These are phyloP conservation scores for Chaetura pelagica DNA, from an alignment of 2,113 vertebrate species.

Conservation along the genomic window DNA sequence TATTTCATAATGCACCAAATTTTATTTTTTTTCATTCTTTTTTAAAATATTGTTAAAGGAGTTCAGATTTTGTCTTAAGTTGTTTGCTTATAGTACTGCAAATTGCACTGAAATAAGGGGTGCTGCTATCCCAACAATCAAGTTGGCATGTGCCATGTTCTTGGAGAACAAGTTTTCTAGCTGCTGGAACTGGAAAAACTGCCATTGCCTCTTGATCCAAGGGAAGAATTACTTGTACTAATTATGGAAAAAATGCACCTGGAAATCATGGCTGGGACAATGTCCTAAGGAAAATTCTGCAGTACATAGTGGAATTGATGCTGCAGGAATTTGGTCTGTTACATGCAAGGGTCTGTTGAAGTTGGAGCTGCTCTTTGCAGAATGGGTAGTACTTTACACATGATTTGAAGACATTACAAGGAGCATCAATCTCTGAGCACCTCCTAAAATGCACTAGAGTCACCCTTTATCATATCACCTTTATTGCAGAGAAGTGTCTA, in stretches of 20 bases:
- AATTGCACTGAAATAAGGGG: not conserved
- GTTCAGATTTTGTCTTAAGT: not conserved
- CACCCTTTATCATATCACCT: not conserved
- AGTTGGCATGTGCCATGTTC: not conserved
- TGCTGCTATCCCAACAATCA: not conserved
- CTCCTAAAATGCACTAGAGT: not conserved
- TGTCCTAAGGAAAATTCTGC: not conserved
- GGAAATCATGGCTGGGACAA: not conserved
- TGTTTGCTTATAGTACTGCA: not conserved
- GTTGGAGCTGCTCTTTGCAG: not conserved
- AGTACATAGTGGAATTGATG: not conserved
- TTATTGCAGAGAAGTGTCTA: not conserved
- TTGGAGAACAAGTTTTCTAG: not conserved
- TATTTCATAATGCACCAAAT: not conserved
- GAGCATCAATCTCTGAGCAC: not conserved
- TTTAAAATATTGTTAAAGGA: not conserved
- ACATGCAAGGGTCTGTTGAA: not conserved
- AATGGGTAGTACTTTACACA: accelerated
- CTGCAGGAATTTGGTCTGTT: not conserved
- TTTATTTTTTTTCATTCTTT: not conserved
- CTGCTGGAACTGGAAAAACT: not conserved
- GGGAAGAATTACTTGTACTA: not conserved
- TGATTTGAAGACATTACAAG: not conserved
- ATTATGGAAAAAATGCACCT: not conserved
- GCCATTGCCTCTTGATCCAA: not conserved